Evolutionary conservation across 2,888 invertebrate species (phyloP).

Genomic region (Zaprionus obscuricornis): DNA sequence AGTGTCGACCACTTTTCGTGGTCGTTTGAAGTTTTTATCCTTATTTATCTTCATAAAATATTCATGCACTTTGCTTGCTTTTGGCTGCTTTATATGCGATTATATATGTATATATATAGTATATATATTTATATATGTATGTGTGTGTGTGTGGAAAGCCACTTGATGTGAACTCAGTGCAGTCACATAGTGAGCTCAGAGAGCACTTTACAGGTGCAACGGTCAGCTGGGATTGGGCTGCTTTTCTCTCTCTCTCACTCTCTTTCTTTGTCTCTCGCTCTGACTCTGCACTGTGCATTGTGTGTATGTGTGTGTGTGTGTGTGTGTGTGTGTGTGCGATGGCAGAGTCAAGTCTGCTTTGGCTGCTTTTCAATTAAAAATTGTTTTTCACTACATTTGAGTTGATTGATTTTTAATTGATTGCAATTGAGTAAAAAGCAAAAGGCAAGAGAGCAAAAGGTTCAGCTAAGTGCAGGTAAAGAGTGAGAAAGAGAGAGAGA

Average conservation of each 20-base stretch:
- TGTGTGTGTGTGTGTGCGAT: neutral
- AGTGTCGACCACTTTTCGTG: slow-evolving; percentile 63
- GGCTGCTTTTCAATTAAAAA: slow-evolving; percentile 74
- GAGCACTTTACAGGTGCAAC: slow-evolving; percentile 42
- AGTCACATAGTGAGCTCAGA: slow-evolving; percentile 28
- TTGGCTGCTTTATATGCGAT: slow-evolving; percentile 38
- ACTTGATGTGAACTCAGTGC: slow-evolving; percentile 57
- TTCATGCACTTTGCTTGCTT: slow-evolving; percentile 73
- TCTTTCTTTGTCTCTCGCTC: slow-evolving; percentile 6
- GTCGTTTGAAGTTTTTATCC: slow-evolving; percentile 77
- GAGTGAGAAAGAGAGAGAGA: slow-evolving; percentile 34
- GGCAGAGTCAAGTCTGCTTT: slow-evolving; percentile 35
- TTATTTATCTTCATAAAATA: slow-evolving; percentile 78
- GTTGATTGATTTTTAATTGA: slow-evolving; percentile 79
- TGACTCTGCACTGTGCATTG: neutral
- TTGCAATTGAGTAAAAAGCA: slow-evolving; percentile 60
- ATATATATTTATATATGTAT: slow-evolving; percentile 4
- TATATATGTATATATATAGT: slow-evolving; percentile 4
- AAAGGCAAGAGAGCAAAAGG: too few relatives aligned
- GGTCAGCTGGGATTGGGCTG: slow-evolving; percentile 48
- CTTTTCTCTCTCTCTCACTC: slow-evolving; percentile 1
- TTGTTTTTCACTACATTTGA: slow-evolving; percentile 78
- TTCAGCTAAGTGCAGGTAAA: too few relatives aligned
- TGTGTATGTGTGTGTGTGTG: neutral
- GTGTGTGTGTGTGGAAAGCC: slow-evolving; percentile 40